These are phyloP conservation scores for Zalophus californianus DNA, from an alignment of 2,797 vertebrate species.

Conservation along the genomic window DNA sequence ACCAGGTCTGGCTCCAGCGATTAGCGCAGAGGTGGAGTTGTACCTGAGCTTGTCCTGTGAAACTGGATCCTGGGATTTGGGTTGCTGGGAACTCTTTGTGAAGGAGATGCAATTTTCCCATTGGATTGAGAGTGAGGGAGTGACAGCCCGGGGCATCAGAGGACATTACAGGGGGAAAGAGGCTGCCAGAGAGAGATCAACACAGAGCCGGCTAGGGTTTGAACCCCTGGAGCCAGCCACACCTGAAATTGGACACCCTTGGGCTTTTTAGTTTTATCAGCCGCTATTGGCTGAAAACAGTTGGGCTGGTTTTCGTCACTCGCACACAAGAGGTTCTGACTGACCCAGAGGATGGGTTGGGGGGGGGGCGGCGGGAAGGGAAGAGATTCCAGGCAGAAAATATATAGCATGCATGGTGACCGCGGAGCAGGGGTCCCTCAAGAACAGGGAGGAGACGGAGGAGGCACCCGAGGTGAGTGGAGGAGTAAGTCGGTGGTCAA, in stretches of 20 bases:
- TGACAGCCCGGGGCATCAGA: neutral
- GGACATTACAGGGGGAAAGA: neutral
- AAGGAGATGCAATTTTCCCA: neutral
- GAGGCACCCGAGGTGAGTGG: neutral
- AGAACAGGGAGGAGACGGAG: neutral
- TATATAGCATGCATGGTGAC: accelerated
- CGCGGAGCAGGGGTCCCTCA: neutral
- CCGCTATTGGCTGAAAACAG: neutral
- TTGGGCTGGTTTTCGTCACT: conserved; percentile 5
- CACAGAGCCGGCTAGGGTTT: neutral
- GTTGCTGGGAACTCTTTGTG: neutral
- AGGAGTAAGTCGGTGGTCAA: neutral
- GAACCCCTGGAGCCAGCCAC: neutral
- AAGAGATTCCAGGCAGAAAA: neutral
- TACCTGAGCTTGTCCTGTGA: neutral
- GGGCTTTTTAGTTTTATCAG: neutral
- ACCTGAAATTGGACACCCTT: neutral
- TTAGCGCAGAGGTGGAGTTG: no score
- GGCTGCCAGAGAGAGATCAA: neutral
- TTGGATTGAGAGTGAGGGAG: neutral
- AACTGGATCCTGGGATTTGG: neutral
- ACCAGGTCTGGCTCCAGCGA: neutral
- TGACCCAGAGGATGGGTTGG: neutral
- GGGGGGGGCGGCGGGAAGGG: neutral
- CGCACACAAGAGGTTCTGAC: neutral